Percentiles rank a stretch among this genome's conserved stretches.
These are phyloP conservation scores for Daphoenositta chrysoptera DNA, from an alignment of 2,113 vertebrate genomes.

Conservation along the genomic window DNA sequence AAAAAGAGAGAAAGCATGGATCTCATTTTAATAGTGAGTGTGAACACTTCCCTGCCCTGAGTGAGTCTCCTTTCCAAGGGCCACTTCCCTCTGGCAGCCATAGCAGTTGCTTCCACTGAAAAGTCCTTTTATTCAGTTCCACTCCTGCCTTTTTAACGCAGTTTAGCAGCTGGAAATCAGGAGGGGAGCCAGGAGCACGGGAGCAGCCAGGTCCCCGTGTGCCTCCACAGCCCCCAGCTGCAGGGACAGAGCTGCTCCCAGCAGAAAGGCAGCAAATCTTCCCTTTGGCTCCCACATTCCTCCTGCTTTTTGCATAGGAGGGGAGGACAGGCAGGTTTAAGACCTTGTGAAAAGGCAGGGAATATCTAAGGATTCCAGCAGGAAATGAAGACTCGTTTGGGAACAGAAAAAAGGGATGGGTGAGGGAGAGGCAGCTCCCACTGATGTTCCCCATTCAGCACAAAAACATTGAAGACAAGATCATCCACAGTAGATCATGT, in stretches of 20 bases:
- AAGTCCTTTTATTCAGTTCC: background rate
- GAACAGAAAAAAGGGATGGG: background rate
- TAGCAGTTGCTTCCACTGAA: background rate
- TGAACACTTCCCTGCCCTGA: background rate
- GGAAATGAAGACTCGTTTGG: background rate
- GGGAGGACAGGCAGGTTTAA: background rate
- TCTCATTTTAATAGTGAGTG: background rate
- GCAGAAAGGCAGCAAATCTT: background rate
- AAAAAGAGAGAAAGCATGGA: background rate
- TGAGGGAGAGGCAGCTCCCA: background rate
- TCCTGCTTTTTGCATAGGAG: background rate
- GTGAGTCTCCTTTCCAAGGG: background rate
- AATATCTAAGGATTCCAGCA: background rate
- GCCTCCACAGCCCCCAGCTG: background rate
- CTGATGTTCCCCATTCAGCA: background rate
- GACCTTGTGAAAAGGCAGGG: background rate
- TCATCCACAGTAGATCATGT: background rate
- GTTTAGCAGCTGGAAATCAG: background rate
- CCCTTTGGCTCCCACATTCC: background rate
- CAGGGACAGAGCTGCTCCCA: background rate
- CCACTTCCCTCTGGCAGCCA: background rate
- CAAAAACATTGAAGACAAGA: background rate
- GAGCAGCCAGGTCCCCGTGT: background rate
- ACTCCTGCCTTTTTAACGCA: background rate
- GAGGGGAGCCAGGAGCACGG: background rate